Evolutionary conservation across 2,888 invertebrate genomes (phyloP).

Genomic region (Patella caerulea): DNA sequence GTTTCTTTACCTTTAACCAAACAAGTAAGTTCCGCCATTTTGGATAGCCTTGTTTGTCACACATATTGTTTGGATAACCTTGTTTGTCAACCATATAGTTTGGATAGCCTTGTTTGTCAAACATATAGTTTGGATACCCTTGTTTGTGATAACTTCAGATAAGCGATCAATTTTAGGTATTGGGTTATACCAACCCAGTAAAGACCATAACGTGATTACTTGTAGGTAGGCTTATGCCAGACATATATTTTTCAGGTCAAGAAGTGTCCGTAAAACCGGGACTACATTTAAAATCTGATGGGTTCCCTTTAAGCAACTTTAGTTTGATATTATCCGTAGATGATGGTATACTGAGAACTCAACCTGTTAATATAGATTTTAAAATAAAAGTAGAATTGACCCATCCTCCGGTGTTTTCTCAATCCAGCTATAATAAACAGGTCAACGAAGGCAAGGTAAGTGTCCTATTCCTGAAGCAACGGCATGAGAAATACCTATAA

Average conservation of each 20-base stretch:
- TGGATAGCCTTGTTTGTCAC: too few relatives aligned
- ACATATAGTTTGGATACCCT: too few relatives aligned
- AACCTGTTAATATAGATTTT: neutral
- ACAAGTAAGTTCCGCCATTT: neutral
- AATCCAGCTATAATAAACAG: neutral
- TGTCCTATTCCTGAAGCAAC: too few relatives aligned
- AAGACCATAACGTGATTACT: too few relatives aligned
- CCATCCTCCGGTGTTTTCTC: neutral
- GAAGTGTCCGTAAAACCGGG: neutral
- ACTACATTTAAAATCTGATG: neutral
- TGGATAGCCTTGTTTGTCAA: too few relatives aligned
- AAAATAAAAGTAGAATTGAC: neutral
- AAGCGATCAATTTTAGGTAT: too few relatives aligned
- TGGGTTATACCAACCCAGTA: too few relatives aligned
- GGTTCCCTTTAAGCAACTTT: neutral
- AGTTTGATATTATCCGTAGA: neutral
- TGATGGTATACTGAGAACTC: neutral
- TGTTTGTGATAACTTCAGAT: too few relatives aligned
- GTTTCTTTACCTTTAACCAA: neutral
- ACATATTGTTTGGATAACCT: too few relatives aligned
- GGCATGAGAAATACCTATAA: too few relatives aligned
- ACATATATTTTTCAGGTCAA: neutral
- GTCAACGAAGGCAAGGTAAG: neutral
- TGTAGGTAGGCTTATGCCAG: neutral
- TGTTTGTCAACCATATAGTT: too few relatives aligned